These are phyloP conservation scores for Liasis olivaceus DNA, from an alignment of 2,797 vertebrate species.

Conservation along the genomic window DNA sequence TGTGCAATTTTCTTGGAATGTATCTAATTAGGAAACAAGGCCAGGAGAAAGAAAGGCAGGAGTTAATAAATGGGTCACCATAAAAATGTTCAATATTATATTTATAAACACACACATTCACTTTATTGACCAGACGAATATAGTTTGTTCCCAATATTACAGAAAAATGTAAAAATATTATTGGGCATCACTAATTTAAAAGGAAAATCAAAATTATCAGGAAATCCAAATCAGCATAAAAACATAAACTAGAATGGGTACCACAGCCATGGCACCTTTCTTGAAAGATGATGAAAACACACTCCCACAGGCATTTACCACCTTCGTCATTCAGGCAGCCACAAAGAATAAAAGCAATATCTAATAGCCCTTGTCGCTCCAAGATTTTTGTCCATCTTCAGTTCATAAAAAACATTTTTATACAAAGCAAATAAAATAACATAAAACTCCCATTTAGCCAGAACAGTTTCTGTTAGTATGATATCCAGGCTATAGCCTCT, in stretches of 20 bases:
- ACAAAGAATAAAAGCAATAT: background rate
- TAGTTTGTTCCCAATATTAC: background rate
- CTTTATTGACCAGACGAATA: background rate
- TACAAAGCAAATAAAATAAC: background rate
- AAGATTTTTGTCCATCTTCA: background rate
- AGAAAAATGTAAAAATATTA: background rate
- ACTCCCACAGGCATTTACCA: background rate
- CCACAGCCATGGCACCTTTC: background rate
- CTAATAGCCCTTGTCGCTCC: background rate
- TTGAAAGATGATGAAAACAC: background rate
- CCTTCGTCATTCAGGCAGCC: background rate
- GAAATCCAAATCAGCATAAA: background rate
- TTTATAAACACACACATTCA: background rate
- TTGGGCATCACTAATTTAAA: background rate
- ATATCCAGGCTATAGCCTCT: background rate
- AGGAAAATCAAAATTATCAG: background rate
- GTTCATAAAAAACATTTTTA: background rate
- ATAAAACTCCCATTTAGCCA: background rate
- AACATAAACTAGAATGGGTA: background rate
- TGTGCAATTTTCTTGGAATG: conserved; percentile 77
- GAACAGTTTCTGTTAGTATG: background rate
- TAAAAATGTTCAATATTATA: background rate
- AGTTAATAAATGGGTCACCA: background rate
- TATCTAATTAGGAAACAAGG: conserved; percentile 65
- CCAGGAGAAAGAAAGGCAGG: fast-evolving